These are phyloP conservation scores for Dasyornis broadbenti DNA, from an alignment of 2,113 vertebrate genomes.

Conservation along the genomic window DNA sequence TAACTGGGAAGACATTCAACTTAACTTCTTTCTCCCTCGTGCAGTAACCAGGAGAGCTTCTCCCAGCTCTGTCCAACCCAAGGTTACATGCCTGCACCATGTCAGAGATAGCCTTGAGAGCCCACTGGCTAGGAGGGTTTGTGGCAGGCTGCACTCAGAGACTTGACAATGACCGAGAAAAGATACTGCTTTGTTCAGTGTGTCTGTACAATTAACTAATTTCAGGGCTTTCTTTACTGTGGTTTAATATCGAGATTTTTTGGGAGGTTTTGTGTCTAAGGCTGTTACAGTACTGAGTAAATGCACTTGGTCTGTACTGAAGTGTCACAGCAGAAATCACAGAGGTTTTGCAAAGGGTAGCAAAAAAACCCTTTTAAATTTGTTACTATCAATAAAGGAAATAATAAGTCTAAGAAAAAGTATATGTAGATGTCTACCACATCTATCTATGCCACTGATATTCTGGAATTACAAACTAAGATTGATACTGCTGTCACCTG, in stretches of 20 bases:
- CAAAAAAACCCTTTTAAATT: background rate
- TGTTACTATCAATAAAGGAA: background rate
- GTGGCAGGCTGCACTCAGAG: background rate
- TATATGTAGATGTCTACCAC: background rate
- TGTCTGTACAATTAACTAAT: background rate
- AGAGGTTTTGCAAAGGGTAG: background rate
- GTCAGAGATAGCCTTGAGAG: background rate
- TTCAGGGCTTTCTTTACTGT: background rate
- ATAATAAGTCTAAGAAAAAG: background rate
- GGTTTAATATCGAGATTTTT: background rate
- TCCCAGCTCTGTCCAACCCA: background rate
- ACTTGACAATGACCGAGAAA: background rate
- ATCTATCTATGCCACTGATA: background rate
- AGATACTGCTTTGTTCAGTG: background rate
- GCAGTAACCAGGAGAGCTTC: background rate
- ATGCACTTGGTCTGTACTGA: background rate
- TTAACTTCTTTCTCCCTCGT: background rate
- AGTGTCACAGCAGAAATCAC: background rate
- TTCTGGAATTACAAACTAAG: background rate
- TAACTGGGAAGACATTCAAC: background rate
- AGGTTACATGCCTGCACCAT: too few relatives aligned
- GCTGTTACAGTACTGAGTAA: background rate
- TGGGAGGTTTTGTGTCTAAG: background rate
- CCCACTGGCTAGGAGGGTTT: background rate
- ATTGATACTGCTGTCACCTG: background rate